Base-by-base conservation (phyloP, 2,888 invertebrate genomes). In the Dicranocentrus wangi region DNA sequence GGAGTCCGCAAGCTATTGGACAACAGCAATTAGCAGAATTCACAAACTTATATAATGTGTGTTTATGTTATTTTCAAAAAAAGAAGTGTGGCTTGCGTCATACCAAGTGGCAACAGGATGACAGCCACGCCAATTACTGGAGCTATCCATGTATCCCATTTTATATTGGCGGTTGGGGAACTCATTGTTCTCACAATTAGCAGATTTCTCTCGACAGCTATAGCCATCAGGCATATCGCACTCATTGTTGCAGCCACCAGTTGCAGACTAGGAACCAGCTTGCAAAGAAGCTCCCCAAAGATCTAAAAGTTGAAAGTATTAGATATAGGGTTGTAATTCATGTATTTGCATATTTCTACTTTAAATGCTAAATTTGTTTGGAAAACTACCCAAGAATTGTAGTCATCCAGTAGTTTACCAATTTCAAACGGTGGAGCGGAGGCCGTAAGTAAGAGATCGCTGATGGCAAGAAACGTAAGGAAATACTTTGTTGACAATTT, bases 141-240 rank as follows among this genome's bases (percentile, higher is more conserved):
- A 0, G 39, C 23, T 8, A 70, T 55, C 78, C 69, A 78, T 19
- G 32, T 70, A 1, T 70, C 15, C 70, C 78, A 78, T 10, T 51
- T 39, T 28, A 43, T 13, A 1, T 21, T 10, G 1, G 61, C 19
- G 23, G 39, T 47, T n/a, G 47, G 19, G 23, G 58, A 65, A 53
- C 55, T 61, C 83, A 83, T 75, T 0, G 83, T 75, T 25, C 81
- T 32, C 1, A 84, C 76, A 5, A 85, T 82, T 1, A 78, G 75
- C 15, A 85, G 69, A 43, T 85, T 84, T 19, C 85, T 47, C 25
- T 85, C 85, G 7, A 82, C 51, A 0, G 84, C 84, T 43, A 85
- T 85, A 1, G 76, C 83, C 53, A 84, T 70, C 13, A 85, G 53
- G 23, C 80, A 83, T 21, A 82, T 55, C 1, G 82, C 84, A 51